Percentiles rank a stretch among this genome's conserved stretches.
These are phyloP conservation scores for human DNA, from an alignment of 2,113 vertebrate species.

Conservation along the genomic window GRCh38 chr5:18771001-18771500, in stretches of 20 bases:
- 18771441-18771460: neutral
- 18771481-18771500: neutral
- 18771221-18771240: neutral
- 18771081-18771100: neutral
- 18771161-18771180: neutral
- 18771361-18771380: neutral
- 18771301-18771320: neutral
- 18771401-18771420: neutral
- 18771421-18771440: neutral
- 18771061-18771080: neutral
- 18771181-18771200: neutral
- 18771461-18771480: neutral
- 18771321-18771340: neutral
- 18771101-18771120: neutral
- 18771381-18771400: neutral
- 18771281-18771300: neutral
- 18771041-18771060: neutral
- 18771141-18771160: neutral
- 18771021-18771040: neutral
- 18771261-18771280: neutral
- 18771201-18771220: neutral
- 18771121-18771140: neutral
- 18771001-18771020: neutral
- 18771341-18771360: neutral
- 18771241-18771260: neutral